Percentiles rank a stretch among this genome's conserved stretches.
Evolutionary conservation across 2,113 vertebrate species (phyloP).

Genomic region (Poicephalus meyeri): DNA sequence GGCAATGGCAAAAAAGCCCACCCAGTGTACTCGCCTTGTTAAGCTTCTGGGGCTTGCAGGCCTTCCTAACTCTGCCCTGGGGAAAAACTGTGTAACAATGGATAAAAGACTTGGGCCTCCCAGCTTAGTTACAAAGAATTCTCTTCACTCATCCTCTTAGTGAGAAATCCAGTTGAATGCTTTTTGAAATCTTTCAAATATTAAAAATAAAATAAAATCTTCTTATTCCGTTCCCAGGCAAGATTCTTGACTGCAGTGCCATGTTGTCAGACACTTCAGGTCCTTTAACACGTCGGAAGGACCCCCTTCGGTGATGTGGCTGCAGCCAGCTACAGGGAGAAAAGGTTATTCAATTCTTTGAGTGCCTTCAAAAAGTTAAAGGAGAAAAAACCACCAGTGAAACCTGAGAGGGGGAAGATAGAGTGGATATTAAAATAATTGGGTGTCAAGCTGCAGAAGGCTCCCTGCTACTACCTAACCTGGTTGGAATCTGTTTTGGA

Average conservation of each 20-base stretch:
- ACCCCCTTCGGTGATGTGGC: constrained; percentile 6
- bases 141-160: constrained; percentile 59
- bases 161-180: constrained; percentile 70
- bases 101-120: constrained; percentile 64
- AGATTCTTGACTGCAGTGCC: constrained; percentile 36
- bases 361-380: constrained; percentile 1
- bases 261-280: constrained; percentile 31
- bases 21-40: constrained; percentile 31
- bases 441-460: neutral
- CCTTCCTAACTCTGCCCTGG: constrained; percentile 47
- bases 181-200: constrained; percentile 61
- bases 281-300: neutral
- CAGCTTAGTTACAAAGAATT: constrained; percentile 41
- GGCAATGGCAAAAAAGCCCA: constrained; percentile 49
- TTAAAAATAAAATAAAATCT: constrained; percentile 60
- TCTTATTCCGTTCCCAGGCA: neutral
- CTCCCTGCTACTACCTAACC: neutral
- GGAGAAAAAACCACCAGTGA: neutral
- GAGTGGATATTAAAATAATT: constrained; percentile 9
- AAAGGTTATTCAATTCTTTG: constrained; percentile 39
- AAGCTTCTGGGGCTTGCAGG: constrained; percentile 49
- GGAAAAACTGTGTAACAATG: constrained; percentile 48
- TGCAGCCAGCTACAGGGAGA: neutral
- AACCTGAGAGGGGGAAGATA: neutral
- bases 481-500: neutral